Evolutionary conservation across 2,797 vertebrate genomes (phyloP), one percentile per base, ranked within the genome.

Genomic region (Halcyon leucocephala): DNA sequence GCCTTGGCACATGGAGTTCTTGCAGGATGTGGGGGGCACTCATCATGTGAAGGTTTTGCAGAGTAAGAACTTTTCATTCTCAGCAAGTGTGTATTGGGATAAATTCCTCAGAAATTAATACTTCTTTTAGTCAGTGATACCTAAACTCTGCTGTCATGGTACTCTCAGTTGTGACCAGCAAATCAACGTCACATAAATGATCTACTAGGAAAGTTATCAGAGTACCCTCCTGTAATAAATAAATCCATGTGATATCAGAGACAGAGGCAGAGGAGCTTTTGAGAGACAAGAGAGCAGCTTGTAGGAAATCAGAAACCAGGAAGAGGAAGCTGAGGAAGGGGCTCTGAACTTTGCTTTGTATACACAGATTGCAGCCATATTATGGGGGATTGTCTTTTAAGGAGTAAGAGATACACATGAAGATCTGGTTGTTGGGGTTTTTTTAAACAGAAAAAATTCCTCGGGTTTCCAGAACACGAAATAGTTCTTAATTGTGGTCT

Each of bases 341-440:
- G 33, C 49, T 67, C 64, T 46, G 58, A 39, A 14, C 18, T 70
- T 82, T 35, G 14, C 13, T 54, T 48, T 26, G 7, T n/a, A 41
- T 24, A 24, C 8, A 10, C 0, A 4, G 10, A 12, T 64, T 73
- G 64, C 39, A 84, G 35, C 15, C 2, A 0, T 22, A 9, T 28
- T 10, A 8, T 9, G 17, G 29, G 21, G 35, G 41, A 24, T 37
- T 89, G 81, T 42, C 24, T 73, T 73, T 49, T 81, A 62, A 76
- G 16, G 61, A 70, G 55, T 39, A 35, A 55, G 12, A 0, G 1
- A 49, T 42, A 65, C 11, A 5, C 31, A 35, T 25, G 3, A 85
- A 87, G 16, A 76, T 54, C 22, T 8, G n/a, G 21, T 48, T 22
- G 21, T 14, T 49, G 25, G 46, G 48, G 13, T 26, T 1, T 61